Percentiles rank a stretch among this genome's conserved stretches.
These are phyloP conservation scores for Silurus meridionalis DNA, from an alignment of 2,113 vertebrate species.

Conservation along the genomic window DNA sequence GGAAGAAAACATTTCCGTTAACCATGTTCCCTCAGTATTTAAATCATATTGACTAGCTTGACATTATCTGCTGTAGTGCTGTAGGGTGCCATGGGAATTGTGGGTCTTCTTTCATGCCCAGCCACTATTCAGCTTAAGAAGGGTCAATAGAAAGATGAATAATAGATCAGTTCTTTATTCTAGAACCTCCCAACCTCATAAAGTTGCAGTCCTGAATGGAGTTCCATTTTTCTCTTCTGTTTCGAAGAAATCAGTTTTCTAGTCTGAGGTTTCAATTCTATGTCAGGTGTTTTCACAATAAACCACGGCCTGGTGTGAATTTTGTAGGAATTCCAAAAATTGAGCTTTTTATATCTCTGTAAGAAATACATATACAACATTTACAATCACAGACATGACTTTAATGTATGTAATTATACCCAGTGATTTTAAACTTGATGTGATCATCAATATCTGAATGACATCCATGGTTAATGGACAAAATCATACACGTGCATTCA, in stretches of 20 bases:
- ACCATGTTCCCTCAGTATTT: not conserved
- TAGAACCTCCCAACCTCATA: not conserved
- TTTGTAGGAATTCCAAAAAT: not conserved
- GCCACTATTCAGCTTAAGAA: not conserved
- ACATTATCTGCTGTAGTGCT: slow-evolving; percentile 13
- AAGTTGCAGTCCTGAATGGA: slow-evolving; percentile 29
- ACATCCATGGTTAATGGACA: not conserved
- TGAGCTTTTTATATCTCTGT: not conserved
- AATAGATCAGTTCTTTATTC: slow-evolving; percentile 32
- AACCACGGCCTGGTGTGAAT: not conserved
- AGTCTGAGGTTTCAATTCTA: not conserved
- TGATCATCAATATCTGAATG: not conserved
- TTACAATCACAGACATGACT: not conserved
- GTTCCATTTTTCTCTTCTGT: slow-evolving; percentile 31
- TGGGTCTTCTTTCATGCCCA: not conserved
- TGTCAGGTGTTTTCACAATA: not conserved
- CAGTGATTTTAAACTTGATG: not conserved
- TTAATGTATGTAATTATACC: not conserved
- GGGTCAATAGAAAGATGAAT: slow-evolving; percentile 26
- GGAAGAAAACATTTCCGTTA: slow-evolving; percentile 1
- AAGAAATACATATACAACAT: not conserved
- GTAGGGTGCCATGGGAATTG: not conserved
- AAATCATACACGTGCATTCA: not conserved
- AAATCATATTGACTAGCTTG: slow-evolving; percentile 2
- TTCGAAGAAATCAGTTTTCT: not conserved